Percentiles rank a stretch among this genome's conserved stretches.
phyloP scores from a whole-genome alignment of 2,113 vertebrate genomes.

The Podarcis muralis region DNA sequence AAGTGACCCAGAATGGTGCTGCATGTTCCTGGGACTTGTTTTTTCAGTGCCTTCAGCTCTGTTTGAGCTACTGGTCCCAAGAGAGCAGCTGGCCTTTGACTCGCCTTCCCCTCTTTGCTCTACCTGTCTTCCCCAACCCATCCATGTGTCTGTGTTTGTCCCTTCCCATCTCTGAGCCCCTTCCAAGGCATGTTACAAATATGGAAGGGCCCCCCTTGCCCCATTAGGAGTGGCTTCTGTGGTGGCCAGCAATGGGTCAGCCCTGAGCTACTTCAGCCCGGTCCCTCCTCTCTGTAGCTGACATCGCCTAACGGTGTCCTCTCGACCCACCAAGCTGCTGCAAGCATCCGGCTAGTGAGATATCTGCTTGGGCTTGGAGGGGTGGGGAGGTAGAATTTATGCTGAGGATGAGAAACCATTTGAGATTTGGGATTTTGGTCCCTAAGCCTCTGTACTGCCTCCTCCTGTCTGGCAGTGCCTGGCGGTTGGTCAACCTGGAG shows the following conservation, averaged over 20 bases:
- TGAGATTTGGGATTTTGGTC: neutral
- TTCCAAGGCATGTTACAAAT: neutral
- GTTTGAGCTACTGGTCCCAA: neutral
- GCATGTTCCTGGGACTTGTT: neutral
- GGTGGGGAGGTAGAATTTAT: neutral
- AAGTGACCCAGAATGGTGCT: neutral
- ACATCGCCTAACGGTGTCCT: neutral
- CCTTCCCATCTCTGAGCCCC: neutral
- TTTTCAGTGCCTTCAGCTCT: neutral
- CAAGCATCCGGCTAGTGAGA: neutral
- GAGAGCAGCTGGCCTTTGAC: neutral
- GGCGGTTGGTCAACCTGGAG: slow-evolving; percentile 97
- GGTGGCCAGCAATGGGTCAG: neutral
- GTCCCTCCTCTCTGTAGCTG: slow-evolving; percentile 6
- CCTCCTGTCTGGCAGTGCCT: slow-evolving; percentile 79
- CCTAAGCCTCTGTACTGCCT: slow-evolving; percentile 4
- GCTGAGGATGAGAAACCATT: neutral
- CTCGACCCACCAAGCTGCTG: neutral
- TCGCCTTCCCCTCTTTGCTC: neutral
- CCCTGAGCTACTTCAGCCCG: neutral
- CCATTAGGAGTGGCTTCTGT: neutral
- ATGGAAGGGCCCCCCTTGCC: neutral
- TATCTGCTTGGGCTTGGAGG: neutral
- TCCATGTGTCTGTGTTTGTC: slow-evolving; percentile 48
- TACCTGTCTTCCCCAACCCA: slow-evolving; percentile 28